Conservation (phyloP, 2,113 vertebrate species). For the Alexandromys fortis region DNA sequence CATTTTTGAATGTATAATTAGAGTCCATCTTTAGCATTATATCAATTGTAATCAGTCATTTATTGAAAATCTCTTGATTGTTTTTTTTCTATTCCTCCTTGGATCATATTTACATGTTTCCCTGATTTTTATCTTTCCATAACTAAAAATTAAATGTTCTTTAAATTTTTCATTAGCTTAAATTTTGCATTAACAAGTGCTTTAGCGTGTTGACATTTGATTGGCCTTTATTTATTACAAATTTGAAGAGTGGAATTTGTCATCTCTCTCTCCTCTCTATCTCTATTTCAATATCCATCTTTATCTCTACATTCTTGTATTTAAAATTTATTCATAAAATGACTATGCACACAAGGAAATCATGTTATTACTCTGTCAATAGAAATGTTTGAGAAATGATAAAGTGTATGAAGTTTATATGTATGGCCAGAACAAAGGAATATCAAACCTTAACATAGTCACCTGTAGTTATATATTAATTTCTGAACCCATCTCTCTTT, state of each 20-base stretch:
- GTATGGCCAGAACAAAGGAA: background rate
- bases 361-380: background rate
- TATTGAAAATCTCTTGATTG: background rate
- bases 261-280: background rate
- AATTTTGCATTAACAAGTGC: background rate
- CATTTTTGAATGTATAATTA: background rate
- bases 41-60: background rate
- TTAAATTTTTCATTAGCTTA: background rate
- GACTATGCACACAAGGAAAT: background rate
- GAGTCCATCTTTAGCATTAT: background rate
- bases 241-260: background rate
- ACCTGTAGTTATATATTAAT: background rate
- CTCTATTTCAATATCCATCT: background rate
- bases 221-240: background rate
- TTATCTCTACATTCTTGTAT: background rate
- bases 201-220: background rate
- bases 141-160: background rate
- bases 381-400: background rate
- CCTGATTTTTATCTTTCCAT: rapidly evolving
- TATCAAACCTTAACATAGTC: background rate
- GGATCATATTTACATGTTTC: background rate
- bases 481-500: background rate
- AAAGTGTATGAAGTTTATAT: background rate
- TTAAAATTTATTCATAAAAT: background rate
- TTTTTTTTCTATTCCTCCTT: background rate